phyloP scores from a whole-genome alignment of 2,797 vertebrate species.

The Coregonus ussuriensis region DNA sequence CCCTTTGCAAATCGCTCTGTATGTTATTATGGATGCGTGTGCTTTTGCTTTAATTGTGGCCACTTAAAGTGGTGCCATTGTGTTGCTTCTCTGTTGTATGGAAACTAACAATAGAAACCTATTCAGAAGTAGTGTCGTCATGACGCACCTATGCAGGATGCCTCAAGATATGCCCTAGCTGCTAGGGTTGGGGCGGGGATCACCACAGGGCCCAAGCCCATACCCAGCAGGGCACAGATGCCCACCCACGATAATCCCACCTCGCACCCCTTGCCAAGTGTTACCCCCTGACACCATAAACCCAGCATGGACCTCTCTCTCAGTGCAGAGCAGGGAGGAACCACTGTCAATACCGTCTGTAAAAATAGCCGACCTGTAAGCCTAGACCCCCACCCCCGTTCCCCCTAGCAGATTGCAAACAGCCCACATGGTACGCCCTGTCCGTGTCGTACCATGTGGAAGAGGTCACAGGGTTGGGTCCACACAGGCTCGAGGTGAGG shows the following conservation, averaged over 20 bases:
- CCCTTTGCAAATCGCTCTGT: too few relatives aligned
- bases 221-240: slow-evolving; percentile 34
- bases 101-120: too few relatives aligned
- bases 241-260: slow-evolving; percentile 37
- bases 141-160: slow-evolving; percentile 9
- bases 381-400: slow-evolving; percentile 54
- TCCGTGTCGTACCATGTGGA: slow-evolving; percentile 21
- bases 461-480: not conserved
- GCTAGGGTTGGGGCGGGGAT: not conserved
- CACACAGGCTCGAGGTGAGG: not conserved
- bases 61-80: not conserved
- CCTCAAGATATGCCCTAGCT: slow-evolving; percentile 2
- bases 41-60: not conserved
- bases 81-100: not conserved
- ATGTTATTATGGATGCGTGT: not conserved
- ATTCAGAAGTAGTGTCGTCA: not conserved
- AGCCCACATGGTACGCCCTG: slow-evolving; percentile 14
- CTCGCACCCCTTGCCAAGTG: slow-evolving; percentile 36
- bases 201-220: slow-evolving; percentile 11
- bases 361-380: slow-evolving; percentile 69
- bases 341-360: slow-evolving; percentile 52
- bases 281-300: slow-evolving; percentile 53
- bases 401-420: slow-evolving; percentile 44
- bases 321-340: slow-evolving; percentile 20
- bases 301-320: slow-evolving; percentile 34